phyloP scores from a whole-genome alignment of 2,113 vertebrate genomes.

The Anarhynchus alexandrinus region DNA sequence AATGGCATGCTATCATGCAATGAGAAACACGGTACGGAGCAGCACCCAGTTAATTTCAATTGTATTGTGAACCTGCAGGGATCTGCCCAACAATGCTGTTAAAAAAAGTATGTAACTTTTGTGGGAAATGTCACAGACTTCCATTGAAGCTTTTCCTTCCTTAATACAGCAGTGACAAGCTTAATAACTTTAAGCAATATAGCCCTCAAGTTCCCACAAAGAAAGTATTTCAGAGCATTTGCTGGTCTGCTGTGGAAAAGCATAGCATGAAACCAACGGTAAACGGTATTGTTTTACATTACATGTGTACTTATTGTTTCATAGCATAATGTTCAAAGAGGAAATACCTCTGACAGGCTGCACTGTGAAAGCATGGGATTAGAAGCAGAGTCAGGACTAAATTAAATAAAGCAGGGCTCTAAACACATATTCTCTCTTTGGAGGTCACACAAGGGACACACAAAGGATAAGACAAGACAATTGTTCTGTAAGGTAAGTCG shows the following conservation, averaged over 20 bases:
- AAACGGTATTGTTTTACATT: background rate
- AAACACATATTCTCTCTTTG: background rate
- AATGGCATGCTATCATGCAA: background rate
- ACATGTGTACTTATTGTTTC: background rate
- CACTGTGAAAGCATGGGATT: background rate
- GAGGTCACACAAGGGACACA: background rate
- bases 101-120: background rate
- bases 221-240: background rate
- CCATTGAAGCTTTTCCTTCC: slow-evolving; percentile 44
- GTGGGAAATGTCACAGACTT: slow-evolving; percentile 24
- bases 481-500: background rate
- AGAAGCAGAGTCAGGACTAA: background rate
- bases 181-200: background rate
- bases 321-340: background rate
- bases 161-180: background rate
- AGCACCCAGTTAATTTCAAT: background rate
- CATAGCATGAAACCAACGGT: background rate
- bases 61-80: background rate
- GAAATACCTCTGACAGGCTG: background rate
- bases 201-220: slow-evolving; percentile 3
- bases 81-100: slow-evolving; percentile 15
- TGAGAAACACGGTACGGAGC: background rate
- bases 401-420: background rate
- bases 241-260: background rate
- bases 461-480: background rate